Evolutionary conservation across 2,888 invertebrate species (phyloP), one percentile per base, ranked within the genome.

Genomic region (Drosophila ezoana): DNA sequence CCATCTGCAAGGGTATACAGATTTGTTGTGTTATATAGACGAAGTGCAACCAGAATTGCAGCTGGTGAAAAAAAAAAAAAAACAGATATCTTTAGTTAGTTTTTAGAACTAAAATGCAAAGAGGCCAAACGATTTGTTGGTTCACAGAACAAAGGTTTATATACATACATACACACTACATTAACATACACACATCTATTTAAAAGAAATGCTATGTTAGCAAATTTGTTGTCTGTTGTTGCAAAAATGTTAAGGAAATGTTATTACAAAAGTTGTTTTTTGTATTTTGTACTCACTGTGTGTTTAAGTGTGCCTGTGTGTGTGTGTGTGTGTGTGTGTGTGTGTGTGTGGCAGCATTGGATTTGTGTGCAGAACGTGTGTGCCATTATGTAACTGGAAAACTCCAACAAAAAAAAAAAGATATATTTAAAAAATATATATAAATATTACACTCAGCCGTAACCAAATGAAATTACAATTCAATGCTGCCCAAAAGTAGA

Each of bases 151-250:
- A 74, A 69, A 65, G 67, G 64, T 64, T 80, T 61, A 82, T 59
- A 79, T 41, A 86, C 61, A 70, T 40, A 63, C 48, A 87, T 37
- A 74, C 61, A 77, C 40, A 75, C 38, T 53, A 60, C 57, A 56
- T 16, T 58, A 35, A 68, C 57, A 67, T 47, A 73, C 40, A 70
- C 59, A 72, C 67, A 73, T 66, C 58, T 72, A 65, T 54, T 64
- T 56, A 69, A 64, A 48, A 72, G 41, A 64, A 57, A 62, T 81
- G 82, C 86, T 79, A 81, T 85, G 76, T 87, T 87, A 79, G 82
- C 79, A 85, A 81, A 70, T 75, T 81, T 87, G 81, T 81, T 81
- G 82, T 87, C 86, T 87, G 77, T 78, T 78, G 56, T 62, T 70
- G 66, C 74, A 62, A 86, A 68, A 44, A 11, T 20, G 28, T 41